Conservation (phyloP, 1,140 invertebrate species). For the Apis laboriosa region DNA sequence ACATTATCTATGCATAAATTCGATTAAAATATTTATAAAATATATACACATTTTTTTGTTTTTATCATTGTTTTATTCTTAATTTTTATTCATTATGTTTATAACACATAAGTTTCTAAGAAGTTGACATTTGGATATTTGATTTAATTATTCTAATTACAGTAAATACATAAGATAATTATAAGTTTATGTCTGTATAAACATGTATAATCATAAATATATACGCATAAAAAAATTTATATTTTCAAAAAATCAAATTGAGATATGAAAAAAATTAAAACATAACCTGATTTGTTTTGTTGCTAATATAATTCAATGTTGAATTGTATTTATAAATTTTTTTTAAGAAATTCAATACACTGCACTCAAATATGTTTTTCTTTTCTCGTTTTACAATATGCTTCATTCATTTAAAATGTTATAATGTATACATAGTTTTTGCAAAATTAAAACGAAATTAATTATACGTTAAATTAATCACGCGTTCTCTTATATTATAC, state of each 20-base stretch:
- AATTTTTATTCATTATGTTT: not conserved
- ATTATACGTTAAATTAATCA: not conserved
- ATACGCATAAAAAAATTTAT: not conserved
- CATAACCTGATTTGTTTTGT: not conserved
- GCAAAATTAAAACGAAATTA: not conserved
- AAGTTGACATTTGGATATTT: not conserved
- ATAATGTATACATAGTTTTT: not conserved
- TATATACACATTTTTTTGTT: conserved; percentile 8
- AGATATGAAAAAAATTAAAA: not conserved
- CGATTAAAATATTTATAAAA: not conserved
- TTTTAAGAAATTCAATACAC: not conserved
- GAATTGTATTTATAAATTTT: not conserved
- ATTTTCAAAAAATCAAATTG: not conserved
- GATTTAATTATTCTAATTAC: not conserved
- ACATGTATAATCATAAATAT: not conserved
- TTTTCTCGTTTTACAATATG: not conserved
- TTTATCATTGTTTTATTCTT: conserved; percentile 4
- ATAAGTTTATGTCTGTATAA: not conserved
- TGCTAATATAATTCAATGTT: not conserved
- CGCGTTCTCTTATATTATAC: not conserved
- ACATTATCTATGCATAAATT: not conserved
- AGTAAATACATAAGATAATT: conserved; percentile 7
- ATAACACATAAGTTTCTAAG: not conserved
- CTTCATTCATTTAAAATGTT: not conserved
- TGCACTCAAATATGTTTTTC: not conserved